Percentiles rank a stretch among this genome's conserved stretches.
phyloP scores from a whole-genome alignment of 2,797 vertebrate species.

The Platalea minor region DNA sequence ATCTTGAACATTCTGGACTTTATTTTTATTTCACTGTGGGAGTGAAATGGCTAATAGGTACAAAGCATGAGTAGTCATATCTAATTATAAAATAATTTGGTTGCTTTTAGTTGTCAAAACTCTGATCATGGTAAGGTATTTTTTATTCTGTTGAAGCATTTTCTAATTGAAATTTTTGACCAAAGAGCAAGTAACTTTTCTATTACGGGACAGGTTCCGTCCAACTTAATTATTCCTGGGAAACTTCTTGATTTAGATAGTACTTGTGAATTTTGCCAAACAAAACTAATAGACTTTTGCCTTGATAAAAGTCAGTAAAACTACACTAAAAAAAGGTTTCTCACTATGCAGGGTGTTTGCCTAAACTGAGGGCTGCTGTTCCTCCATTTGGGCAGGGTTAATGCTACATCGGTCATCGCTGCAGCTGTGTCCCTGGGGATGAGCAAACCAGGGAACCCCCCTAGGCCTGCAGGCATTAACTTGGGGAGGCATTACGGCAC shows the following conservation, averaged over 20 bases:
- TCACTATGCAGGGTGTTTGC: neutral
- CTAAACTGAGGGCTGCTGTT: fast-evolving
- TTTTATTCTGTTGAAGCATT: neutral
- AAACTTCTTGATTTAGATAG: neutral
- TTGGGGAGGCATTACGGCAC: fast-evolving
- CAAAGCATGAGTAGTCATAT: constrained; percentile 4
- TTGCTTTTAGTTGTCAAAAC: constrained; percentile 6
- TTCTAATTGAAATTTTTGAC: neutral
- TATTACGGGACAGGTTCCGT: neutral
- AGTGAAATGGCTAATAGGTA: constrained; percentile 34
- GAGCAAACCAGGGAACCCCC: neutral
- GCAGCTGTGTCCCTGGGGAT: neutral
- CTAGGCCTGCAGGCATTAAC: fast-evolving
- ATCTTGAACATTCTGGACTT: constrained; percentile 19
- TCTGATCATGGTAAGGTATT: neutral
- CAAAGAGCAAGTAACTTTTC: neutral
- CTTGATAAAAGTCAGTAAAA: neutral
- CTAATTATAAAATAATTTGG: constrained; percentile 7
- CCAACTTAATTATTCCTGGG: neutral
- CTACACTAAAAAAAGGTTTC: neutral
- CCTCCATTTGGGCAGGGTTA: neutral
- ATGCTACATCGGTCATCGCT: fast-evolving
- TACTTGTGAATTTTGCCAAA: neutral
- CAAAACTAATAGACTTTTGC: neutral
- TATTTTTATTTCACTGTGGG: constrained; percentile 48